Conservation (phyloP, 2,113 vertebrate species). For the Siniperca knerii region DNA sequence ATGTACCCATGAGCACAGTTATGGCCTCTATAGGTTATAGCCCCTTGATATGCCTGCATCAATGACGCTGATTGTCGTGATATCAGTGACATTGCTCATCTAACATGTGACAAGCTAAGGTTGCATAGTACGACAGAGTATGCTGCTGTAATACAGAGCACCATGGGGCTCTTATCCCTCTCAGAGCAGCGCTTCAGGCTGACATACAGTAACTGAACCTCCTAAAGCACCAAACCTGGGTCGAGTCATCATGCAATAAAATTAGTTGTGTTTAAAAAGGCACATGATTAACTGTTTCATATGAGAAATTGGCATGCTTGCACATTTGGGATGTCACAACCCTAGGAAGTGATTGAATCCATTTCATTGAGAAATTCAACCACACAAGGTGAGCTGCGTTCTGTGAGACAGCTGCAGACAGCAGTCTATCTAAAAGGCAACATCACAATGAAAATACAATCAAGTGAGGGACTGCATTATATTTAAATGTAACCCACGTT, state of each 20-base stretch:
- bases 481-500: constrained; percentile 35
- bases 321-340: not conserved
- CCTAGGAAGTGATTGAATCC: constrained; percentile 3
- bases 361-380: constrained; percentile 14
- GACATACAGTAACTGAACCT: constrained; percentile 40
- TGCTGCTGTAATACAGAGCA: constrained; percentile 43
- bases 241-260: constrained; percentile 24
- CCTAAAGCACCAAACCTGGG: constrained; percentile 16
- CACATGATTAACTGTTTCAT: constrained; percentile 44
- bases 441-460: constrained; percentile 4
- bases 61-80: constrained; percentile 12
- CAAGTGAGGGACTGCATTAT: constrained; percentile 15
- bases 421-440: constrained; percentile 5
- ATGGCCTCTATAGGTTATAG: constrained; percentile 14
- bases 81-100: constrained; percentile 28
- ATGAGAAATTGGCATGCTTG: constrained; percentile 18
- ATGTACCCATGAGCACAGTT: constrained; percentile 21
- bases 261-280: constrained; percentile 23
- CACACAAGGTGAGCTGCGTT: not conserved
- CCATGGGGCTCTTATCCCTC: constrained; percentile 41
- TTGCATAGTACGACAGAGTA: constrained; percentile 28
- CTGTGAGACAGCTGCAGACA: not conserved
- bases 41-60: constrained; percentile 22
- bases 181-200: constrained; percentile 51
- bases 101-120: constrained; percentile 27